These are phyloP conservation scores for Asbolus verrucosus DNA, from an alignment of 1,140 invertebrate genomes.

Conservation along the genomic window DNA sequence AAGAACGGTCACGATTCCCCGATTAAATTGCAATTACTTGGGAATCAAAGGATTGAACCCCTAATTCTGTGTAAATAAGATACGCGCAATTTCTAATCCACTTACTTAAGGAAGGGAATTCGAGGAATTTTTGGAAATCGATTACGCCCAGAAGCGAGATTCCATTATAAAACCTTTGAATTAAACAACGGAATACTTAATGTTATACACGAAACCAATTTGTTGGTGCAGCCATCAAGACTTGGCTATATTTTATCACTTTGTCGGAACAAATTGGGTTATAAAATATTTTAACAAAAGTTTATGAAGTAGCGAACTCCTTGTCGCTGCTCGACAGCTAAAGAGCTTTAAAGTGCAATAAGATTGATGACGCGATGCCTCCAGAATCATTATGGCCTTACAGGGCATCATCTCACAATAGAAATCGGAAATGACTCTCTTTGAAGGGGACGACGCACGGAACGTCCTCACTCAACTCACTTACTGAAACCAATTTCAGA, in stretches of 20 bases:
- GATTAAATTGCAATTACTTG: slow-evolving; percentile 54
- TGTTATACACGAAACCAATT: not conserved
- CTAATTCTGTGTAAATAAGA: slow-evolving; percentile 54
- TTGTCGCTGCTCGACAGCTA: not conserved
- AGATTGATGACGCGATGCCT: slow-evolving; percentile 22
- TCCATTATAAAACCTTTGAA: not conserved
- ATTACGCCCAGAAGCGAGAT: not conserved
- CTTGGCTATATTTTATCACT: slow-evolving; percentile 8
- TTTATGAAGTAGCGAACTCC: slow-evolving; percentile 7
- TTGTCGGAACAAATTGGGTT: slow-evolving; percentile 14
- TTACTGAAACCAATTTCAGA: slow-evolving; percentile 31
- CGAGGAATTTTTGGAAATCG: slow-evolving; percentile 18
- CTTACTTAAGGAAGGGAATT: slow-evolving; percentile 9
- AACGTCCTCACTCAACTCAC: slow-evolving; percentile 23
- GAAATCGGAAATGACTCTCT: slow-evolving; percentile 25
- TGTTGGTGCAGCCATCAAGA: not conserved
- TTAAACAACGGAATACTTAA: slow-evolving; percentile 4
- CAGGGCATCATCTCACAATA: slow-evolving; percentile 20
- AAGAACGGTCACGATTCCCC: slow-evolving; percentile 44
- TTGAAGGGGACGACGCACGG: slow-evolving; percentile 13
- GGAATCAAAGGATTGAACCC: slow-evolving; percentile 52
- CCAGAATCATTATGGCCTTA: slow-evolving; percentile 1
- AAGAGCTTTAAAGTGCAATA: slow-evolving; percentile 23
- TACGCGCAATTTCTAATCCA: slow-evolving; percentile 47
- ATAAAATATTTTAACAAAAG: slow-evolving; percentile 17